Conservation (phyloP, 1,140 invertebrate species). For the Rhagoletis zephyria region DNA sequence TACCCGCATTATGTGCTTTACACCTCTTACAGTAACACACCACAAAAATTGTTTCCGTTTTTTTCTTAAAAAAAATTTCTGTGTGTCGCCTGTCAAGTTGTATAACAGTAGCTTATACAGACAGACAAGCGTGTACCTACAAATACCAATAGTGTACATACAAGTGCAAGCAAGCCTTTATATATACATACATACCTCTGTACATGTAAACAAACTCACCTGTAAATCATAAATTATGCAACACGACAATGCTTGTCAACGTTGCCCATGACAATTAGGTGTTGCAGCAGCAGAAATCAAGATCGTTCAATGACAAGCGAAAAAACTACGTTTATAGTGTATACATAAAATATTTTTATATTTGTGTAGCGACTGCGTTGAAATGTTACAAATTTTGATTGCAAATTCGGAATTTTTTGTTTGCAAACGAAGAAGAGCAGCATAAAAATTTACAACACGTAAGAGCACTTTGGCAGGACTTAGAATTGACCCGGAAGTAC, state of each 20-base stretch:
- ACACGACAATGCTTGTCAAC: constrained; percentile 12
- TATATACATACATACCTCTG: too few relatives aligned
- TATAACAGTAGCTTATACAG: background rate
- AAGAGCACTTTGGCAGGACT: too few relatives aligned
- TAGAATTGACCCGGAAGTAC: too few relatives aligned
- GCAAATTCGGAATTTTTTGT: background rate
- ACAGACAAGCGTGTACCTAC: too few relatives aligned
- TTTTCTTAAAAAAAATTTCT: constrained; percentile 1
- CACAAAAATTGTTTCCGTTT: background rate
- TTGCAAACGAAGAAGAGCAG: background rate
- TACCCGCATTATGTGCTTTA: background rate
- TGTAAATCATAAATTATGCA: background rate
- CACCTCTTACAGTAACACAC: background rate
- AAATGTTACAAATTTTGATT: constrained; percentile 27
- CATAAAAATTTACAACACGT: background rate
- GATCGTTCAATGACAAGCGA: background rate
- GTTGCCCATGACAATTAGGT: constrained; percentile 34
- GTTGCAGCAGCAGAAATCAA: constrained; percentile 32
- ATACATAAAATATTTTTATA: background rate
- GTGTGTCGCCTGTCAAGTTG: constrained; percentile 9
- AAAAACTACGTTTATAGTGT: too few relatives aligned
- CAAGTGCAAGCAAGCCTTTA: too few relatives aligned
- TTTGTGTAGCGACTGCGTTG: constrained; percentile 10
- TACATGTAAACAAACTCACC: background rate
- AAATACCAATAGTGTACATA: too few relatives aligned